These are phyloP conservation scores for Drosophila leontia DNA, from an alignment of 1,140 invertebrate species.

Conservation along the genomic window DNA sequence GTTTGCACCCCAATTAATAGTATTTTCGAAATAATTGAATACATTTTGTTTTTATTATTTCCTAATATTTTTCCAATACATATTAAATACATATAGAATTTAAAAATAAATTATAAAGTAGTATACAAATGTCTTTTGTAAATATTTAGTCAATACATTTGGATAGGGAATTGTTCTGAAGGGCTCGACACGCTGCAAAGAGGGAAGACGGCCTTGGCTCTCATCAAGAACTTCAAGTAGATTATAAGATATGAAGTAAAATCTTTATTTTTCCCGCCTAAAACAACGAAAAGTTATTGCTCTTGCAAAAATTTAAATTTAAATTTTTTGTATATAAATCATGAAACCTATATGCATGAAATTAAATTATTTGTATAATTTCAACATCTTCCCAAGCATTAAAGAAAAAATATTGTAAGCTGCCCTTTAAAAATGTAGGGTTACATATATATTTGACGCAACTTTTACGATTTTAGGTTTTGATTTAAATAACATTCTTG, in stretches of 20 bases:
- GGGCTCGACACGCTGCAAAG: not conserved
- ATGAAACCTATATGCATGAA: conserved; percentile 3
- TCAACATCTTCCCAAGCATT: not conserved
- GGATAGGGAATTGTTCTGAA: conserved; percentile 4
- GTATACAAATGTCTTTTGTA: conserved; percentile 40
- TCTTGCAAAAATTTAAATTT: not conserved
- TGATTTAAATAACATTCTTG: conserved; percentile 25
- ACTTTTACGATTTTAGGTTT: conserved; percentile 18
- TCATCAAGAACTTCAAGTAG: conserved; percentile 1
- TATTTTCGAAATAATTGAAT: not conserved
- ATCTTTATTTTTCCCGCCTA: conserved; percentile 1
- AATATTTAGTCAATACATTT: conserved; percentile 19
- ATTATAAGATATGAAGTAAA: not conserved
- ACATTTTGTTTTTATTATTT: conserved; percentile 34
- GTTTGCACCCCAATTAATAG: not conserved
- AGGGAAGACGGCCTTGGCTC: conserved; percentile 7
- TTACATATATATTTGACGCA: conserved; percentile 15
- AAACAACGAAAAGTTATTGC: conserved; percentile 12
- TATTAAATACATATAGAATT: conserved; percentile 55
- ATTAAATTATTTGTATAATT: not conserved
- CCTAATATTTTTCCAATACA: conserved; percentile 45
- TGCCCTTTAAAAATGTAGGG: conserved; percentile 17
- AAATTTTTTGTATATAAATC: not conserved
- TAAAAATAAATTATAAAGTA: conserved; percentile 56
- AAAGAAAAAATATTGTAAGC: conserved; percentile 4